phyloP scores from a whole-genome alignment of 2,797 vertebrate genomes.

The Neopelma chrysocephalum region DNA sequence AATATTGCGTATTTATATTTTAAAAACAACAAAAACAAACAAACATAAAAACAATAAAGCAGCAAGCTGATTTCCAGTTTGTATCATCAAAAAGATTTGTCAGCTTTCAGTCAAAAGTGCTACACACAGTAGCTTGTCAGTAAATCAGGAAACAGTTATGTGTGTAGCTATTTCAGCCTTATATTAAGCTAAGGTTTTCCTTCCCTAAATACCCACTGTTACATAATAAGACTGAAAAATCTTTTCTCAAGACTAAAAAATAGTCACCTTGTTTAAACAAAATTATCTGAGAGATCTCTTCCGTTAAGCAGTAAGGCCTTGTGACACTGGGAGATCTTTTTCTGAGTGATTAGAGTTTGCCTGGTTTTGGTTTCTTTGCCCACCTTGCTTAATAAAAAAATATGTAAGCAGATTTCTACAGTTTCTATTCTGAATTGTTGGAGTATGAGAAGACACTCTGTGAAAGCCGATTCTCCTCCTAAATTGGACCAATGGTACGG shows the following conservation, averaged over 20 bases:
- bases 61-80: not conserved
- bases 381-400: not conserved
- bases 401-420: not conserved
- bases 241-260: not conserved
- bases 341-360: not conserved
- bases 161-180: slow-evolving; percentile 25
- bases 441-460: not conserved
- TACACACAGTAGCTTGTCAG: not conserved
- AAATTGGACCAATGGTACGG: not conserved
- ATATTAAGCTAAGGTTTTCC: slow-evolving; percentile 7
- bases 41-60: not conserved
- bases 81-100: not conserved
- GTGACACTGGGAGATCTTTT: not conserved
- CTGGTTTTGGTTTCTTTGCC: not conserved
- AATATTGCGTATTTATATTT: not conserved
- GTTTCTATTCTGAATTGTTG: not conserved
- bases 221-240: not conserved
- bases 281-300: not conserved
- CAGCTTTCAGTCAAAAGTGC: not conserved
- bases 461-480: not conserved
- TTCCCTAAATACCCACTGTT: not conserved
- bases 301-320: not conserved
- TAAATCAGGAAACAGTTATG: not conserved
- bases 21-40: not conserved
- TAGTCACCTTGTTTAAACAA: not conserved